These are phyloP conservation scores for Macrobrachium nipponense DNA, from an alignment of 1,140 invertebrate genomes.

Conservation along the genomic window DNA sequence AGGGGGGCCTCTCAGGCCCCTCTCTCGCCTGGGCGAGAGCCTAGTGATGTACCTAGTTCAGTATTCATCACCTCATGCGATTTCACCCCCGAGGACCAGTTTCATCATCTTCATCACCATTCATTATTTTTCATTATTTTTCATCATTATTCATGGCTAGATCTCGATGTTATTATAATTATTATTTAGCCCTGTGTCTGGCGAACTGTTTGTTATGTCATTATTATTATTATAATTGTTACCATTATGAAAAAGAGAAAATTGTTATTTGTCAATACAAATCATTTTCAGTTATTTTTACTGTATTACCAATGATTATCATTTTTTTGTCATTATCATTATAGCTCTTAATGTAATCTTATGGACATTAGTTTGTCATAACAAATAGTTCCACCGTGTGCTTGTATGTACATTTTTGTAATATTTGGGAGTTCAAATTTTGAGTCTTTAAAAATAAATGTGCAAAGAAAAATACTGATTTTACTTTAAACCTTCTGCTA, in stretches of 20 bases:
- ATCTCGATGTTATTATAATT: conserved; percentile 58
- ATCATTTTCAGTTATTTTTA: conserved; percentile 1
- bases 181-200: conserved; percentile 58
- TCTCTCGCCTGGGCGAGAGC: conserved; percentile 43
- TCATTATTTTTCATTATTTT: background rate
- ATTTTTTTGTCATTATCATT: conserved; percentile 40
- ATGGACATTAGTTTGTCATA: conserved; percentile 56
- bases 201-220: conserved; percentile 59
- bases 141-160: conserved; percentile 49
- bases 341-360: conserved; percentile 56
- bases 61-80: conserved; percentile 57
- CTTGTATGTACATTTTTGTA: conserved; percentile 61
- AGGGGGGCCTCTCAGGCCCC: conserved; percentile 10
- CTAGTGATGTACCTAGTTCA: conserved; percentile 56
- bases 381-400: conserved; percentile 61
- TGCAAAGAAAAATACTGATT: conserved; percentile 45
- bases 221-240: conserved; percentile 55
- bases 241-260: background rate
- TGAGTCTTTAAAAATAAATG: conserved; percentile 60
- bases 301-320: background rate
- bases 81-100: conserved; percentile 57
- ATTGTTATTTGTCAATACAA: conserved; percentile 42
- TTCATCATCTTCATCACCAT: conserved; percentile 37
- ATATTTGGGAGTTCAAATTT: conserved; percentile 62
- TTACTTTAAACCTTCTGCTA: background rate